phyloP scores from a whole-genome alignment of 2,113 vertebrate species.

The Ginglymostoma cirratum region DNA sequence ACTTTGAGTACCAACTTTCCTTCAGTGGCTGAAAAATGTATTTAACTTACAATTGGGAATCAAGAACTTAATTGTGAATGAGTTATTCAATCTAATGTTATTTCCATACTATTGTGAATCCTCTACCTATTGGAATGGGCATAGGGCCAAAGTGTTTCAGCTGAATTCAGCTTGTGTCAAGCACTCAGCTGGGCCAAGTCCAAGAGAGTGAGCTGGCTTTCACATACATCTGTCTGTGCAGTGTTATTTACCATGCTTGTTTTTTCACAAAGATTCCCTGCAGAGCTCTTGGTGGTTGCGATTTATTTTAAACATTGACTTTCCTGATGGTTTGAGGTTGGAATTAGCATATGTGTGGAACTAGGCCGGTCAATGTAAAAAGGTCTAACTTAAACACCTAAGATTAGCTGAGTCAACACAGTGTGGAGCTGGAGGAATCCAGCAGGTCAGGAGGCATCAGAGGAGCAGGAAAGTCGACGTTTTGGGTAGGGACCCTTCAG shows the following conservation, averaged over 20 bases:
- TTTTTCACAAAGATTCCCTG: neutral
- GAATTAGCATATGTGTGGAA: neutral
- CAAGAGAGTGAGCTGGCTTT: neutral
- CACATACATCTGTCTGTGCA: neutral
- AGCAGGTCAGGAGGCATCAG: too few species aligned
- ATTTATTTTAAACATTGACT: conserved; percentile 6
- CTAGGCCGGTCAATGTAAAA: neutral
- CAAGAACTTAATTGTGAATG: neutral
- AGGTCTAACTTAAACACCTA: neutral
- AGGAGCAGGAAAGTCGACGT: too few species aligned
- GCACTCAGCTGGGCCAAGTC: neutral
- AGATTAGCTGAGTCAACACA: neutral
- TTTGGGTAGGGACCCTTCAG: too few species aligned
- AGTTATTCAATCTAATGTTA: neutral
- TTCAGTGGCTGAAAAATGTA: neutral
- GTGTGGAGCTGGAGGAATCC: too few species aligned
- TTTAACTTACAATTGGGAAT: neutral
- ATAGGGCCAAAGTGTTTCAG: neutral
- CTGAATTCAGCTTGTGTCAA: neutral
- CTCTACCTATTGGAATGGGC: neutral
- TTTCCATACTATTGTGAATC: neutral
- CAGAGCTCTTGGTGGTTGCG: neutral
- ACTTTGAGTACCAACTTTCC: neutral
- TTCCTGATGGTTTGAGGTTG: neutral
- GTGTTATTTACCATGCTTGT: neutral